Conservation (phyloP, 2,797 vertebrate genomes). For the Ctenochaetus hawaiiensis region DNA sequence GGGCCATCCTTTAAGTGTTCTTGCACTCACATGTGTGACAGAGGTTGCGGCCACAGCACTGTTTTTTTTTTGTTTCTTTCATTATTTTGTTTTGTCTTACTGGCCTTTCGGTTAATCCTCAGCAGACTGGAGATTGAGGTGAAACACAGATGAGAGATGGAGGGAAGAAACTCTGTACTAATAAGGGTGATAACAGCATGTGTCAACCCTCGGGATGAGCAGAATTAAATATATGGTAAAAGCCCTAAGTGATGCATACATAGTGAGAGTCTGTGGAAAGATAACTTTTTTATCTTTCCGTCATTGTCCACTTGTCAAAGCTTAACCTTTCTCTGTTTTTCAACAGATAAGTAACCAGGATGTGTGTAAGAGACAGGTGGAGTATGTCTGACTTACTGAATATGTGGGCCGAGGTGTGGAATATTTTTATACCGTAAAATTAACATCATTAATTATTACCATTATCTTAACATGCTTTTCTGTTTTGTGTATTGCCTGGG, state of each 20-base stretch:
- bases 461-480: not conserved
- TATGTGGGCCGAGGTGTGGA: not conserved
- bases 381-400: not conserved
- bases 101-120: conserved; percentile 19
- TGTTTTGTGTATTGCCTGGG: conserved; percentile 10
- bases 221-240: conserved; percentile 11
- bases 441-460: not conserved
- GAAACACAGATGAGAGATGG: conserved; percentile 12
- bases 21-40: conserved; percentile 23
- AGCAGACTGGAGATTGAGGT: conserved; percentile 7
- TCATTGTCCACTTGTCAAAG: conserved; percentile 33
- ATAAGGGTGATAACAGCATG: conserved; percentile 12
- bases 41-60: conserved; percentile 11
- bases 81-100: conserved; percentile 31
- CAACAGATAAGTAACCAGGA: not conserved
- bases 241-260: not conserved
- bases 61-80: conserved; percentile 23
- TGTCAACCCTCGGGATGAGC: conserved; percentile 3
- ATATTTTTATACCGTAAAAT: not conserved
- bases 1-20: conserved; percentile 29
- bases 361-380: conserved; percentile 2
- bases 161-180: conserved; percentile 7
- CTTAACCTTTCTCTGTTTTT: conserved; percentile 6
- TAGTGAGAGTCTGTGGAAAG: conserved; percentile 16
- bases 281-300: conserved; percentile 8